These are phyloP conservation scores for Pseudomyrmex concolor DNA, from an alignment of 1,140 invertebrate species.

Conservation along the genomic window DNA sequence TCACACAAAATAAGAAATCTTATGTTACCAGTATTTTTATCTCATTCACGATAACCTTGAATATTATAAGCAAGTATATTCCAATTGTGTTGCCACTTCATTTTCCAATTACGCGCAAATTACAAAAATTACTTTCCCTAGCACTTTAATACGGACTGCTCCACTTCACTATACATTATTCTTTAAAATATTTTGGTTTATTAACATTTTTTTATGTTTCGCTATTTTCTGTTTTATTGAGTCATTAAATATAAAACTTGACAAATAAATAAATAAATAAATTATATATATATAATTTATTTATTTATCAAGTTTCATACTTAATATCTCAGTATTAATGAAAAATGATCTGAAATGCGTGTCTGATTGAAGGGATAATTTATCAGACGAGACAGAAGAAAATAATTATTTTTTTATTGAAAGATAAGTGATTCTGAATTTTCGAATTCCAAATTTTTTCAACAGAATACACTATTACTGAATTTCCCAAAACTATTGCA, in stretches of 20 bases:
- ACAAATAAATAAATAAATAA: too few relatives aligned
- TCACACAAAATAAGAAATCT: constrained; percentile 1
- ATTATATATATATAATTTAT: too few relatives aligned
- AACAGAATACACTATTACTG: not conserved
- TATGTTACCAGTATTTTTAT: not conserved
- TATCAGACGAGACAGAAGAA: not conserved
- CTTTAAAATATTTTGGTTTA: not conserved
- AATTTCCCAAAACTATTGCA: constrained; percentile 21
- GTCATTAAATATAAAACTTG: too few relatives aligned
- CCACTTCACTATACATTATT: not conserved
- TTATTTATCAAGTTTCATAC: too few relatives aligned
- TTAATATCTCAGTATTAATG: not conserved
- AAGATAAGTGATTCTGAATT: not conserved
- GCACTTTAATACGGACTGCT: constrained; percentile 15
- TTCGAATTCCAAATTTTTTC: not conserved
- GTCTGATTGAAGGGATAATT: not conserved
- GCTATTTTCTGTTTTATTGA: not conserved
- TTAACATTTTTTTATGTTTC: not conserved
- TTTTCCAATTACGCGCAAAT: not conserved
- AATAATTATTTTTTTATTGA: not conserved
- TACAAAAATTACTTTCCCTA: constrained; percentile 17
- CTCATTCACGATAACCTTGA: not conserved
- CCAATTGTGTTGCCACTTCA: not conserved
- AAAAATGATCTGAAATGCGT: not conserved
- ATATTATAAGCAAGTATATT: not conserved